A percentile compares a stretch with the other conserved stretches of the same genome.
Evolutionary conservation across 2,113 vertebrate genomes (phyloP).

Genomic region (Psittacara wagleri): DNA sequence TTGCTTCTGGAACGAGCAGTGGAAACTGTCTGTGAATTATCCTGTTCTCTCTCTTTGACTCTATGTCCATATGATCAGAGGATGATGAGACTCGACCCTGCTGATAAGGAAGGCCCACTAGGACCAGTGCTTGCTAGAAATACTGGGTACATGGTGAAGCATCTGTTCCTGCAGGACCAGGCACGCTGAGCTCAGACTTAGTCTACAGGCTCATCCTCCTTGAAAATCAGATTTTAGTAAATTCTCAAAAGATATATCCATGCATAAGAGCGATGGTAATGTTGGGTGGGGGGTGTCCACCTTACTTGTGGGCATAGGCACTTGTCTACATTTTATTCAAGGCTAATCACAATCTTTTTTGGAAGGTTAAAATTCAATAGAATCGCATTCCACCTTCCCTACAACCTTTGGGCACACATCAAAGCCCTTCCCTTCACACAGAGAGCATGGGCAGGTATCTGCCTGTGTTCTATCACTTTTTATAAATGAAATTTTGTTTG

Average conservation of each 20-base stretch:
- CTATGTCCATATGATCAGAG: background rate
- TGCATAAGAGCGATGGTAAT: background rate
- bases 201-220: background rate
- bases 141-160: background rate
- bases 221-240: background rate
- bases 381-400: background rate
- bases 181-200: background rate
- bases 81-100: fast-evolving
- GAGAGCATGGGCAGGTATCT: background rate
- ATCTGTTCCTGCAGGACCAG: fast-evolving
- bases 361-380: background rate
- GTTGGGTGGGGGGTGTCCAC: background rate
- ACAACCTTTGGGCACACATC: background rate
- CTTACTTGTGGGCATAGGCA: background rate
- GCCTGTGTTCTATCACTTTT: background rate
- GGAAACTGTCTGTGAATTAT: background rate
- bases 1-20: background rate
- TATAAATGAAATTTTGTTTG: background rate
- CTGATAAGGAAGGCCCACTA: background rate
- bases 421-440: background rate
- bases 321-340: background rate
- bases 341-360: background rate
- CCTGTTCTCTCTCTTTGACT: background rate
- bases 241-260: background rate
- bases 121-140: background rate